Evolutionary conservation across 2,888 invertebrate species (phyloP), one percentile per base, ranked within the genome.

Genomic region (Copidosoma aretas): DNA sequence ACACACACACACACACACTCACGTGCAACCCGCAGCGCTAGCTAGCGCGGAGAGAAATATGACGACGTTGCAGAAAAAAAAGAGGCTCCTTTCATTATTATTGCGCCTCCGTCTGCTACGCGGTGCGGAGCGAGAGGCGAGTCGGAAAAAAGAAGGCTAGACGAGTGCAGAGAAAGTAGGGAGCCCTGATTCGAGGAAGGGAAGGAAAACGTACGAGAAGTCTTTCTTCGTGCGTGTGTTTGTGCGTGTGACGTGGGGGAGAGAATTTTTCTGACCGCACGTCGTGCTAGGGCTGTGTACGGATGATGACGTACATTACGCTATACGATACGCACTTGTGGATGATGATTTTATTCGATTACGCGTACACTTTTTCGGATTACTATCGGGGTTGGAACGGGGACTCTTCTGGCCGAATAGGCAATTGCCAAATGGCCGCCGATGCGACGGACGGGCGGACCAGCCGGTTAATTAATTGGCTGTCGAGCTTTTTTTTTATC

Each of bases 51-150:
- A n/a, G 24, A 54, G 22, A 60, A 63, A 64, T 67, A 71, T 62
- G 71, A 65, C 67, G 67, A 67, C 61, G 62, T 22, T 62, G 71
- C 64, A 60, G 64, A 64, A 71, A 70, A 71, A 70, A 65, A 65
- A 59, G 58, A 67, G 32, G 62, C 62, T 64, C 60, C 62, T 68
- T 71, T 65, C 64, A 67, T 68, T 71, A 68, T 68, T 68, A 71
- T 57, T 62, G 67, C 62, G 62, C 56, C 51, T 70, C 57, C 32
- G 32, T 32, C 32, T 32, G 58, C n/a, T n/a, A n/a, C 32, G 19
- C 25, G 25, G 56, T 3, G 24, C 3, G 32, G 15, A 10, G 12
- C 19, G 24, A 17, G 24, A 17, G 32, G 32, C 12, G 19, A 62
- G 41, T 51, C 15, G 22, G 63, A 32, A 60, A 32, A 60, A 24